Base-by-base conservation (phyloP, 2,797 vertebrate genomes). In the Kryptopterus vitreolus region DNA sequence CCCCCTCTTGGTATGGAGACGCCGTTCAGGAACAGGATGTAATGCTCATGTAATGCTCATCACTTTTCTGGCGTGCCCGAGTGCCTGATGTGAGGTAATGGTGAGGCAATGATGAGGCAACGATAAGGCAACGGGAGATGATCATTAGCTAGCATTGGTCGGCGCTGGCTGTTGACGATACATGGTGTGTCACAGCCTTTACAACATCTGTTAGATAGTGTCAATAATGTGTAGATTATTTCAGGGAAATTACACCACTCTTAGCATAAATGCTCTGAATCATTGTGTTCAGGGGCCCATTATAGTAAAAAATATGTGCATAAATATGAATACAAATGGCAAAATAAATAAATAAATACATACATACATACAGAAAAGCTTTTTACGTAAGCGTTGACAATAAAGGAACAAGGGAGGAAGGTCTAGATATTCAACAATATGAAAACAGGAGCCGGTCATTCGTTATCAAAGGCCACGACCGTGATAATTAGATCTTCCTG, bases 401-500 rank as follows among this genome's bases (percentile, higher is more conserved):
- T 52, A 63, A 57, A 52, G 26, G 26, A 62, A 62, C 38, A 62
- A 76, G 57, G 57, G 38, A 24, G 22, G 18, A 58, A 38, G 15
- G 55, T 59, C 35, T 46, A 73, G 26, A 31, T 65, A 38, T 73
- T 73, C 52, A 65, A 33, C 15, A 50, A 31, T 46, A 20, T 11
- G 46, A 35, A 63, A 31, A 68, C 20, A 68, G 12, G 53, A 80
- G 55, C 33, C 71, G 70, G 65, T 26, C 52, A 76, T 24, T 61
- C 43, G 55, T 65, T 70, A 70, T 15, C 31, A 80, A 9, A 61
- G 53, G 43, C 65, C 38, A 48, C 46, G 57, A 20, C 31, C 79
- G 43, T 12, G 46, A 63, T 81, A 61, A 71, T 71, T 31, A 81
- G 33, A 77, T 33, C 62, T 77, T 81, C 74, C 58, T 62, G 68